A percentile compares a stretch with the other conserved stretches of the same genome.
Conservation (phyloP, 2,797 vertebrate genomes). For the Acanthopagrus latus region DNA sequence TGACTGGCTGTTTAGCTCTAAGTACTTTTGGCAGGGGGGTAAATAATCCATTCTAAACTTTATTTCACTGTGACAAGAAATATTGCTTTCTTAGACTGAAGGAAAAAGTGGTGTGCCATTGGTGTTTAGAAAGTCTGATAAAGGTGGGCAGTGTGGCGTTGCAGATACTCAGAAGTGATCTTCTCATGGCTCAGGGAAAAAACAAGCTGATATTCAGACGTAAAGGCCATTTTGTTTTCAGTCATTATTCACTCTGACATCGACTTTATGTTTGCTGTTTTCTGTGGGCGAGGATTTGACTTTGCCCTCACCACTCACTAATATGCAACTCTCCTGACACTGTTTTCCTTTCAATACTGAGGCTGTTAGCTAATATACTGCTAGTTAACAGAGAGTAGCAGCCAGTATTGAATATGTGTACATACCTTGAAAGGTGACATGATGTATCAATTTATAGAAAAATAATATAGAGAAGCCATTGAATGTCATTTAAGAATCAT, state of each 20-base stretch:
- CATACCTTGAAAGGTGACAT: too few relatives aligned
- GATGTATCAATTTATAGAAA: too few relatives aligned
- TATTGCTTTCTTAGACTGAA: slow-evolving; percentile 55
- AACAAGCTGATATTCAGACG: slow-evolving; percentile 33
- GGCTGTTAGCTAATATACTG: neutral
- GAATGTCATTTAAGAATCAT: too few relatives aligned
- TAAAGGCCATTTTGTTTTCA: slow-evolving; percentile 42
- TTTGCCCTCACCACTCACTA: slow-evolving; percentile 21
- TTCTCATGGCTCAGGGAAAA: slow-evolving; percentile 30
- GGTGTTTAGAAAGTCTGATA: slow-evolving; percentile 57
- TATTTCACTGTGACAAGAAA: slow-evolving; percentile 68
- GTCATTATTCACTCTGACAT: slow-evolving; percentile 37
- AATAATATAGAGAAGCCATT: too few relatives aligned
- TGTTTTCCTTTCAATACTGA: neutral
- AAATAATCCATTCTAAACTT: slow-evolving; percentile 79
- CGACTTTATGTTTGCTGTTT: slow-evolving; percentile 12
- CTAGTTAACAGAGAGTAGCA: neutral
- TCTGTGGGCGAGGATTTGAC: slow-evolving; percentile 3
- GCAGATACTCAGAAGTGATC: slow-evolving; percentile 39
- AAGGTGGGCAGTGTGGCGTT: slow-evolving; percentile 22
- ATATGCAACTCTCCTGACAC: neutral
- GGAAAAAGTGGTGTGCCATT: slow-evolving; percentile 47
- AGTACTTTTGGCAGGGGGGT: slow-evolving; percentile 69
- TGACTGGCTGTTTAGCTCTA: slow-evolving; percentile 53
- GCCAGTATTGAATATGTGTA: neutral